Conservation (phyloP, 2,797 vertebrate species). For the Micropoecilia bifurca region DNA sequence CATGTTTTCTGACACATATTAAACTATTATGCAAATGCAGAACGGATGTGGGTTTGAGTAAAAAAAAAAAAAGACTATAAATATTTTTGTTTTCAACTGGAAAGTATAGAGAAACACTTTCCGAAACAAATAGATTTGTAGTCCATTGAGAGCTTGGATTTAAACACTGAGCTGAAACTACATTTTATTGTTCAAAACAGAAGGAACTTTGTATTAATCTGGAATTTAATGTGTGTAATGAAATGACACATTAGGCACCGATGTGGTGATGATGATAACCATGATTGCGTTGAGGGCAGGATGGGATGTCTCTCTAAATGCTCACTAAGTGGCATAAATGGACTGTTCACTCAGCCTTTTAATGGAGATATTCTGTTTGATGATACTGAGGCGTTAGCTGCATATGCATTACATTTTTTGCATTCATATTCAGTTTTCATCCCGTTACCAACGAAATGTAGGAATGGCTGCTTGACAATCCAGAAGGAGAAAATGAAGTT, state of each 20-base stretch:
- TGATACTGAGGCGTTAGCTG: not conserved
- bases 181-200: not conserved
- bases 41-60: not conserved
- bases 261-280: constrained; percentile 21
- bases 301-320: constrained; percentile 20
- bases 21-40: not conserved
- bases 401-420: not conserved
- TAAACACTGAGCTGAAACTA: not conserved
- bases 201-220: not conserved
- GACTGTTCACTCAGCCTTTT: constrained; percentile 20
- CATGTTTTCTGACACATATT: not conserved
- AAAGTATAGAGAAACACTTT: not conserved
- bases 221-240: not conserved
- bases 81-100: not conserved
- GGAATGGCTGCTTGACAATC: not conserved
- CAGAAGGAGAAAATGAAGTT: not conserved
- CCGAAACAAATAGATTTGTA: not conserved
- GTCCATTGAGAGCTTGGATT: not conserved
- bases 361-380: not conserved
- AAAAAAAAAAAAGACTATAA: not conserved
- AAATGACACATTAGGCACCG: constrained; percentile 5
- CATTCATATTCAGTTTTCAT: not conserved
- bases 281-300: constrained; percentile 8
- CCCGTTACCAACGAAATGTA: not conserved
- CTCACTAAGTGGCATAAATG: constrained; percentile 33